These are phyloP conservation scores for Pseudopleuronectes americanus DNA, from an alignment of 2,797 vertebrate genomes.

Conservation along the genomic window DNA sequence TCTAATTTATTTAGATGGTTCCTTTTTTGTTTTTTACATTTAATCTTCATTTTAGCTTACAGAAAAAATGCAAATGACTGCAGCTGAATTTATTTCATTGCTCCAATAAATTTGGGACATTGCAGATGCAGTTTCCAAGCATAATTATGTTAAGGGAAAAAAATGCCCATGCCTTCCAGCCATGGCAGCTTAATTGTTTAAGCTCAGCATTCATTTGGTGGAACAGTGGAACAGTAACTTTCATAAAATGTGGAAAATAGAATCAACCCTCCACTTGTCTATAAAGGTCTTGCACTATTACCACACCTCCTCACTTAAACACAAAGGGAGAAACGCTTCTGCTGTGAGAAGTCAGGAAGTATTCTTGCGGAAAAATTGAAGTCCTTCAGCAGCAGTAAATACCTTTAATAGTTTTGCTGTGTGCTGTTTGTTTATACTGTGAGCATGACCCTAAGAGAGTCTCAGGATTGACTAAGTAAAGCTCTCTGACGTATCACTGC, in stretches of 20 bases:
- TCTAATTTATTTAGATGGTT: constrained; percentile 45
- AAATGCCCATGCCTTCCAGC: constrained; percentile 43
- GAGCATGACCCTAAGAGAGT: constrained; percentile 9
- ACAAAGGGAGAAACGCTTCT: constrained; percentile 14
- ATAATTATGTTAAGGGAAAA: constrained; percentile 55
- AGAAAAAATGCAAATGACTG: constrained; percentile 28
- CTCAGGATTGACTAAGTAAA: constrained; percentile 5
- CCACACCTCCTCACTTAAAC: constrained; percentile 15
- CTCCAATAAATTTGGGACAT: constrained; percentile 52
- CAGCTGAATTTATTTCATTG: constrained; percentile 55
- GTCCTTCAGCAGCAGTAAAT: constrained; percentile 22
- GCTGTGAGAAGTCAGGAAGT: constrained; percentile 9
- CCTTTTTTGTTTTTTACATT: constrained; percentile 15
- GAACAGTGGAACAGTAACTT: constrained; percentile 45
- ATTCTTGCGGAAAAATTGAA: constrained; percentile 32
- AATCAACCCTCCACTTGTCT: constrained; percentile 55
- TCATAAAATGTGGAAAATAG: constrained; percentile 59
- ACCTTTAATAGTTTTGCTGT: constrained; percentile 14
- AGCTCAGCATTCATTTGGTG: constrained; percentile 32
- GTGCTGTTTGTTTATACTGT: constrained; percentile 11
- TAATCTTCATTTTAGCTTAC: constrained; percentile 34
- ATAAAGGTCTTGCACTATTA: constrained; percentile 42
- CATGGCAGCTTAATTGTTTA: constrained; percentile 57
- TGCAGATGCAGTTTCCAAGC: constrained; percentile 58
- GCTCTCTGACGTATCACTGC: constrained; percentile 16